These are phyloP conservation scores for Spilarctia lutea DNA, from an alignment of 2,888 invertebrate genomes.

Conservation along the genomic window DNA sequence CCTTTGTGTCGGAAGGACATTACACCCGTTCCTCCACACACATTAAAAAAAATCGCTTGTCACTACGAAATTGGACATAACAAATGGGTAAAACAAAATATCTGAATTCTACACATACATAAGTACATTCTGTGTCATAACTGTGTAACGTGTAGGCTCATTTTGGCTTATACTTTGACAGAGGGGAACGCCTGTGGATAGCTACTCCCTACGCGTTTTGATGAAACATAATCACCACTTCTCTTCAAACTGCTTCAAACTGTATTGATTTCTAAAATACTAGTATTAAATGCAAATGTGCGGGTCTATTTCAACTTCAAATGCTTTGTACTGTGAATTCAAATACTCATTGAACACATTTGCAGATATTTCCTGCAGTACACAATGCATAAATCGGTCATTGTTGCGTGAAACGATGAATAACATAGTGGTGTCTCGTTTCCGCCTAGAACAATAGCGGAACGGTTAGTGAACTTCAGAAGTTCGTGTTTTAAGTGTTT, in stretches of 20 bases:
- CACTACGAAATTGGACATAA: too few relatives aligned
- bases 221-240: neutral
- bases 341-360: conserved; percentile 37
- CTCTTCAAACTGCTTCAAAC: neutral
- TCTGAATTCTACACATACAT: too few relatives aligned
- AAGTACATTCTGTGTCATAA: too few relatives aligned
- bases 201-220: too few relatives aligned
- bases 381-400: conserved; percentile 1
- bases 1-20: too few relatives aligned
- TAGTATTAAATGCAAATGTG: conserved; percentile 32
- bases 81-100: too few relatives aligned
- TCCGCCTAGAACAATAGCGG: conserved; percentile 22
- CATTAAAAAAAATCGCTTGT: too few relatives aligned
- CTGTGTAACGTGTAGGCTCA: too few relatives aligned
- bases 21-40: too few relatives aligned
- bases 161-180: too few relatives aligned
- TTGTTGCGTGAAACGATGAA: conserved; percentile 10
- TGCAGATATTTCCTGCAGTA: conserved; percentile 18
- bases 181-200: too few relatives aligned
- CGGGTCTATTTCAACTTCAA: conserved; percentile 29
- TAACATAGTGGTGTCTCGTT: conserved; percentile 6
- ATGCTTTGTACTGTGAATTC: conserved; percentile 36
- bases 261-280: neutral
- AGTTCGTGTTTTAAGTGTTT: conserved; percentile 37
- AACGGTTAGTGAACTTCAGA: conserved; percentile 31